Percentiles rank a stretch among this genome's conserved stretches.
phyloP scores from a whole-genome alignment of 2,113 vertebrate species.

The Rhinopomastus cyanomelas region DNA sequence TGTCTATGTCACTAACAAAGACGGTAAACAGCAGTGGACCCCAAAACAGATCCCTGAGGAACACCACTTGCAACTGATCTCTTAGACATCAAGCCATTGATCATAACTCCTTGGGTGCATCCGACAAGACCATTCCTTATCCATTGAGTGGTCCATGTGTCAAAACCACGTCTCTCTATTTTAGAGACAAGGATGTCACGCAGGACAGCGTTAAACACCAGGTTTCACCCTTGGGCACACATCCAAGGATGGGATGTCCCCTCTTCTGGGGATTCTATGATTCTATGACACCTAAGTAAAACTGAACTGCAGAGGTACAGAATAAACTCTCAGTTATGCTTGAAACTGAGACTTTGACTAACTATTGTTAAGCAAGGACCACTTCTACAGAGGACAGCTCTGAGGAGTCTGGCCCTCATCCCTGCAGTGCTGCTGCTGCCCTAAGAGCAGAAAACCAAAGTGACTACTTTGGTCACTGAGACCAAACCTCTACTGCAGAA shows the following conservation, averaged over 20 bases:
- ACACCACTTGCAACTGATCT: no score
- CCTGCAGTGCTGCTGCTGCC: background rate
- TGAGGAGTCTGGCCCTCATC: background rate
- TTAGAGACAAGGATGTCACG: no score
- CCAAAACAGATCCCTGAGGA: no score
- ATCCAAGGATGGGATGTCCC: background rate
- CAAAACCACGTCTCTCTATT: no score
- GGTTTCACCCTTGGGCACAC: background rate
- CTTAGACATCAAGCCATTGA: no score
- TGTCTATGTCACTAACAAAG: no score
- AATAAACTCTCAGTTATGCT: background rate
- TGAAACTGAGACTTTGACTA: background rate
- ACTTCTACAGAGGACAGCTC: background rate
- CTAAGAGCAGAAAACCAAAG: background rate
- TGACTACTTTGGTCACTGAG: background rate
- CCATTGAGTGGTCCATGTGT: no score
- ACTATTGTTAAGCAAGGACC: background rate
- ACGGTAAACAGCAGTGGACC: no score
- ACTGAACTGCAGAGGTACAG: background rate
- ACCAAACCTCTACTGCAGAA: background rate
- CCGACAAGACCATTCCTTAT: no score
- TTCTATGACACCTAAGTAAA: background rate
- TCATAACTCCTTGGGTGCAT: no score
- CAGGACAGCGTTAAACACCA: background rate
- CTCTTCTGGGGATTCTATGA: background rate